These are phyloP conservation scores for Embiotoca jacksoni DNA, from an alignment of 2,113 vertebrate genomes.

Conservation along the genomic window DNA sequence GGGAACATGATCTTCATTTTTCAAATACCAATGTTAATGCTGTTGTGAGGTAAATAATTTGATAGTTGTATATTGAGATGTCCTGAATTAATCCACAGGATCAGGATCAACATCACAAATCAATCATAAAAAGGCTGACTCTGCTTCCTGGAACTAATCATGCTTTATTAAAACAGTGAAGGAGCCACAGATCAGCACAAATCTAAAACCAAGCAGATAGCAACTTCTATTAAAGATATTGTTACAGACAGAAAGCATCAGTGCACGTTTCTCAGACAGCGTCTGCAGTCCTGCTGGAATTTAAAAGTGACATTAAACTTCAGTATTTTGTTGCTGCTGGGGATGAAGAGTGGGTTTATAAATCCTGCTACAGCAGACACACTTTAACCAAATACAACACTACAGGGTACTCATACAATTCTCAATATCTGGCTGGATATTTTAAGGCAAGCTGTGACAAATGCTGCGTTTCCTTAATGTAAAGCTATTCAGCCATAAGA, in stretches of 20 bases:
- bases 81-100: constrained; percentile 1
- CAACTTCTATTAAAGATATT: constrained; percentile 13
- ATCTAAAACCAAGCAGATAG: background rate
- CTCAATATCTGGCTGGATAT: background rate
- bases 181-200: background rate
- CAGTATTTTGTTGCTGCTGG: background rate
- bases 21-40: background rate
- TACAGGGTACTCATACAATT: background rate
- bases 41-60: background rate
- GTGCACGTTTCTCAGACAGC: constrained; percentile 16
- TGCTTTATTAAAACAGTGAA: constrained; percentile 20
- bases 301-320: background rate
- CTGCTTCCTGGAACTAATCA: background rate
- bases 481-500: no score
- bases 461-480: no score
- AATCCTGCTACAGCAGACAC: background rate
- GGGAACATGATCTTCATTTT: background rate
- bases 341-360: background rate
- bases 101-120: background rate
- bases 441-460: no score
- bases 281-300: background rate
- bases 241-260: constrained; percentile 9
- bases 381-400: background rate
- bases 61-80: background rate
- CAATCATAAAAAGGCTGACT: background rate